Base-by-base conservation (phyloP, 2,888 invertebrate genomes). In the Marasmarcha lunaedactyla region DNA sequence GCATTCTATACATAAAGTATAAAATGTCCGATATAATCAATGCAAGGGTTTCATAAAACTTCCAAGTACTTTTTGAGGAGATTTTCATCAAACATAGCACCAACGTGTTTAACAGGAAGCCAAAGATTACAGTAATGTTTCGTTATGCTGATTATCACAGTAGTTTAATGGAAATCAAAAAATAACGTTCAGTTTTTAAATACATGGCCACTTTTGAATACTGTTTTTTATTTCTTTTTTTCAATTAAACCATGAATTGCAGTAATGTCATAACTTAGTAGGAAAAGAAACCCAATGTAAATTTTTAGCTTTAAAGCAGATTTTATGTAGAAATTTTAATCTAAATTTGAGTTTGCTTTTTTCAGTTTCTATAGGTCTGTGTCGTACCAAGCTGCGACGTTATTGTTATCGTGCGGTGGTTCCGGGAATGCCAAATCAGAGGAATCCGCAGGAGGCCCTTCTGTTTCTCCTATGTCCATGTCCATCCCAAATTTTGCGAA, bases 371-470 rank as follows among this genome's bases (percentile, higher is more conserved):
- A 97, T 65, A 97, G 90, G 81, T 97, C 97, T 51, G 97, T 97
- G 84, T 97, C 97, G 81, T 97, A 97, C 97, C 97, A 97, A 58
- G 96, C 95, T 50, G 96, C 95, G 55, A 95, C 92, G 71, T 95
- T 94, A 71, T 91, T 93, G 84, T 94, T 94, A 73, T 94, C 93
- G 59, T 92, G 91, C 35, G 94, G 95, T 43, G 95, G 95, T 62
- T 87, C 87, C 2, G 90, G 89, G 67, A 91, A 88, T 62, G 92
- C 90, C 61, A 89, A 87, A 67, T 94, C 94, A 64, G 94, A 94
- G 61, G 90, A 90, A 37, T 91, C 89, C 52, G 90, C 89, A 50
- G 90, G 90, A 47, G 89, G 89, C 52, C 90, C 90, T 45, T 93
- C 90, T 49, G 90, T 89, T 88, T 93, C 93, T 60, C 95, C 95